Conservation (phyloP, 2,797 vertebrate species). For the Podarcis siculus region DNA sequence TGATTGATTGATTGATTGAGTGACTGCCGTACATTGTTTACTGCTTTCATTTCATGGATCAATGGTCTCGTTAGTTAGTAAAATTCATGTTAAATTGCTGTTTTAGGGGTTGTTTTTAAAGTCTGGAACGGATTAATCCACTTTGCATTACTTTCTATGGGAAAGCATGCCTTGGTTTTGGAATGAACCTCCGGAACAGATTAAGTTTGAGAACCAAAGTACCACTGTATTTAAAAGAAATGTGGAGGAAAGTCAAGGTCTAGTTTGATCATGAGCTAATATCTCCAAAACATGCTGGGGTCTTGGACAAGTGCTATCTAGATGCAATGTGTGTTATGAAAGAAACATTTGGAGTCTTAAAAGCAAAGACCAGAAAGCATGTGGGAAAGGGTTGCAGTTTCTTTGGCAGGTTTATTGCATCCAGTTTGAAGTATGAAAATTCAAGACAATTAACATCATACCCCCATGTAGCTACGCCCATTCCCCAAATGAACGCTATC, state of each 20-base stretch:
- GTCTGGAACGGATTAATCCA: no score
- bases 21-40: no score
- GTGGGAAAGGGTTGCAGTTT: neutral
- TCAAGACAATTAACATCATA: conserved; percentile 2
- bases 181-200: no score
- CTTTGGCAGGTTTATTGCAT: conserved; percentile 39
- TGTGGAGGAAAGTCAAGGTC: neutral
- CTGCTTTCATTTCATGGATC: no score
- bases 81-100: no score
- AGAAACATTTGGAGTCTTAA: neutral
- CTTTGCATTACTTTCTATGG: no score
- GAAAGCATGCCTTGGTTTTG: no score
- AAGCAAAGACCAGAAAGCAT: neutral
- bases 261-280: neutral
- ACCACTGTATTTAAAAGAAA: neutral
- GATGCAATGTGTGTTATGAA: neutral
- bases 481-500: neutral
- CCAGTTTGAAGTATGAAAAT: conserved; percentile 11
- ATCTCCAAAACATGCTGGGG: neutral
- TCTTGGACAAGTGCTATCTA: no score
- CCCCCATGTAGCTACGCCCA: neutral
- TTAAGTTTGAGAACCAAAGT: no score
- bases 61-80: no score
- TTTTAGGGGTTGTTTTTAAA: no score
- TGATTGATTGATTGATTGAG: no score